Evolutionary conservation across 2,888 invertebrate genomes (phyloP), one percentile per base, ranked within the genome.

Genomic region (Zygaena filipendulae): DNA sequence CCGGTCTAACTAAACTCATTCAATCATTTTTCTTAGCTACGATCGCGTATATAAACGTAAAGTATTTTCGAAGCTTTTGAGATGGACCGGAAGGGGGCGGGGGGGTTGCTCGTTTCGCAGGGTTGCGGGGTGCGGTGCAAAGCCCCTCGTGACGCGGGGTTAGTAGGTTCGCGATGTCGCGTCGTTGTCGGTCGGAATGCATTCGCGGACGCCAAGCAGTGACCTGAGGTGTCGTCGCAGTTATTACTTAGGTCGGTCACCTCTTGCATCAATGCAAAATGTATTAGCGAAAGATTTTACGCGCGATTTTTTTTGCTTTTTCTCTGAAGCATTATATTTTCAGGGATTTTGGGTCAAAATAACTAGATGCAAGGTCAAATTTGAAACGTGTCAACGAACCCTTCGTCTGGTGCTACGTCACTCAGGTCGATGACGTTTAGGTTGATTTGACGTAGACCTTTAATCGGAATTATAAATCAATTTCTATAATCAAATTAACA

Each of bases 81-180:
- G 66, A 66, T 66, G 68, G 70, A 66, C 70, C 67, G 70, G 69
- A 66, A 62, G 60, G 59, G 64, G 61, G 47, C 43, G 24, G 49
- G 59, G 61, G 68, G 66, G 68, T 55, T 51, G 64, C 51, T 62
- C 68, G 64, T 59, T 67, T 62, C 62, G 61, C 67, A 67, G 74
- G 75, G 71, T 68, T 52, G 74, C 68, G 71, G 74, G 74, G 70
- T 59, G 71, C 69, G 74, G 70, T 59, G 71, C 69, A 66, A 66
- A 61, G 66, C 72, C 72, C 72, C 71, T 69, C 67, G 67, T 67
- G 50, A 63, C 62, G 74, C 74, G 72, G 77, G 74, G 77, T 74
- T 75, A 77, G 75, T 75, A 72, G 75, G 75, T 74, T 72, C 77
- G 75, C 74, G 67, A 71, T 70, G 74, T 74, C 75, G 75, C 70